Conservation (phyloP, 1,140 invertebrate genomes). For the Zeugodacus cucurbitae region DNA sequence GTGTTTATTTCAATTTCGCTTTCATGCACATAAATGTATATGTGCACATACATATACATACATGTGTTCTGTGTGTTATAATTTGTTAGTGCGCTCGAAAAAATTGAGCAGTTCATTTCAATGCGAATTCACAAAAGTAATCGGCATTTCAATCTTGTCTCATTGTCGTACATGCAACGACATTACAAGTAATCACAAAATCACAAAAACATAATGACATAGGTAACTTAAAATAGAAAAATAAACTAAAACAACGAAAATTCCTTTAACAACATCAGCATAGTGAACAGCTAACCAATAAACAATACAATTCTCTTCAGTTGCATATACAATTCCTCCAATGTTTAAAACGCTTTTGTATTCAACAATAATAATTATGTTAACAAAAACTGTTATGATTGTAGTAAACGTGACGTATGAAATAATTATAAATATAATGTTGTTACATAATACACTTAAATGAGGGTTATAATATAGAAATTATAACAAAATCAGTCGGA, state of each 20-base stretch:
- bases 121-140: constrained; percentile 8
- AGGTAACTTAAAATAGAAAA: background rate
- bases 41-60: background rate
- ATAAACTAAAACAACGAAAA: background rate
- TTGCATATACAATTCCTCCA: background rate
- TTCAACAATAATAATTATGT: background rate
- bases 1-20: no score
- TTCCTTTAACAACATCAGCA: background rate
- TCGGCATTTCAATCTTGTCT: constrained; percentile 15
- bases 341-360: background rate
- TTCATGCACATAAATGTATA: no score
- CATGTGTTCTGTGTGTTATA: background rate
- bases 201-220: background rate
- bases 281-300: background rate
- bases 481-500: constrained; percentile 7
- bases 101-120: constrained; percentile 32
- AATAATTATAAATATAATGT: background rate
- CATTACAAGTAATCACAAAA: background rate
- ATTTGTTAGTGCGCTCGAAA: constrained; percentile 32
- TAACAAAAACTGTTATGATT: background rate
- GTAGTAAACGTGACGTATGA: background rate
- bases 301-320: background rate
- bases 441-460: background rate
- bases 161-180: background rate
- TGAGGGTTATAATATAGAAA: background rate